Evolutionary conservation across 1,140 invertebrate genomes (phyloP), one percentile per base, ranked within the genome.

Genomic region (Bombus superbus): DNA sequence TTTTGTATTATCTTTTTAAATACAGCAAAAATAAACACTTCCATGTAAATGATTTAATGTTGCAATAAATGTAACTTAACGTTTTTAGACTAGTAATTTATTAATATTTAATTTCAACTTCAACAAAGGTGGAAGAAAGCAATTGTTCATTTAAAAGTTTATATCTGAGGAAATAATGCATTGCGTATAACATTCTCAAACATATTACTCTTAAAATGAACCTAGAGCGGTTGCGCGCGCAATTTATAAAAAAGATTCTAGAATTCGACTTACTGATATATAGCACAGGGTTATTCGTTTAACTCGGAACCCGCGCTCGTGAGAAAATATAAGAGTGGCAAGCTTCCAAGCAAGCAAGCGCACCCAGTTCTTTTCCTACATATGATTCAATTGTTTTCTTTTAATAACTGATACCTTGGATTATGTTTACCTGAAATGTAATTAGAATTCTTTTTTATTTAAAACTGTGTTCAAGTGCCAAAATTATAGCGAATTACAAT

Each of bases 61-160:
- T 53, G 25, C 66, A 83, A 75, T 83, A 83, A 83, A 83, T n/a
- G n/a, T 32, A 66, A 53, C 53, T 28, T 32, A 3, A 83, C 22
- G 25, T 22, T 13, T 62, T 9, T 44, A 68, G 9, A 68, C 40
- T 42, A 32, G 13, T 66, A 53, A 32, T 83, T 76, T 74, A 81
- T 74, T 74, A 25, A 74, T 44, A 44, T 11, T 42, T 53, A 35
- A 44, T 28, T 72, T 40, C 28, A 44, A 35, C 25, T 72, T 40
- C 28, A 44, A 35, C 25, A n/a, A 42, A 15, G 13, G 32, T 9
- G 0, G 40, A 69, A 40, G 3, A 68, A n/a, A 38, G 5, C 5
- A 47, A 13, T 38, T 25, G 10, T 71, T 71, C 18, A 5, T 32
- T 59, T 72, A 2, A 10, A 42, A 35, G 40, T 47, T 10, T 40